Percentiles rank a stretch among this genome's conserved stretches.
These are phyloP conservation scores for Rhabdornis inornatus DNA, from an alignment of 2,113 vertebrate genomes.

Conservation along the genomic window DNA sequence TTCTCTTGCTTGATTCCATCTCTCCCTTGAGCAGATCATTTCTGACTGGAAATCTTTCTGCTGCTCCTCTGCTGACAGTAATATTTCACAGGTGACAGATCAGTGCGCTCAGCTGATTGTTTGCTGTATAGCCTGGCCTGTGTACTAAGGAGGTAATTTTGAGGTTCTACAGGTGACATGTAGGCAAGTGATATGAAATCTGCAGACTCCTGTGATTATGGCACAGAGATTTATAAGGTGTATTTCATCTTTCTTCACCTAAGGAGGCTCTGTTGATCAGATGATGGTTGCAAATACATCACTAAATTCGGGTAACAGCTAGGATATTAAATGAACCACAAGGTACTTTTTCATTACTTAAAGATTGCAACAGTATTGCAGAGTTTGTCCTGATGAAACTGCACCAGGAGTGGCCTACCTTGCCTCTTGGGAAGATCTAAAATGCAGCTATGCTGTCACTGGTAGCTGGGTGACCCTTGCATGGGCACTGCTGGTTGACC, in stretches of 20 bases:
- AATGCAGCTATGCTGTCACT: accelerated
- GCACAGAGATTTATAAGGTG: background rate
- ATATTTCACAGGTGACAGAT: background rate
- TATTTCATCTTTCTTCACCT: background rate
- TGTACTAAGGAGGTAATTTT: background rate
- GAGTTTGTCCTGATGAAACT: background rate
- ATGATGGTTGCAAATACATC: background rate
- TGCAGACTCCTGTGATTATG: background rate
- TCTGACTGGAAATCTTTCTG: background rate
- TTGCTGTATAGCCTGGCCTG: background rate
- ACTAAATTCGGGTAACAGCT: background rate
- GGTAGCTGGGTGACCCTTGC: background rate
- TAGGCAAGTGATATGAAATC: background rate
- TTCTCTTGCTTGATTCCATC: background rate
- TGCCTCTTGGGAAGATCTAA: background rate
- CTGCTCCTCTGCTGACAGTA: background rate
- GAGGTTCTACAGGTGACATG: background rate
- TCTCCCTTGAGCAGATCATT: background rate
- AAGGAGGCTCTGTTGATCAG: background rate
- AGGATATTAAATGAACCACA: background rate
- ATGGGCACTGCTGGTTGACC: background rate
- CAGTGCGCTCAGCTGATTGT: accelerated
- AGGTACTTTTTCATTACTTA: background rate
- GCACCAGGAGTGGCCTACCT: background rate
- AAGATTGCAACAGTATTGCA: background rate